Evolutionary conservation across 1,140 invertebrate species (phyloP), one percentile per base, ranked within the genome.

Genomic region (Drosophila biarmipes): DNA sequence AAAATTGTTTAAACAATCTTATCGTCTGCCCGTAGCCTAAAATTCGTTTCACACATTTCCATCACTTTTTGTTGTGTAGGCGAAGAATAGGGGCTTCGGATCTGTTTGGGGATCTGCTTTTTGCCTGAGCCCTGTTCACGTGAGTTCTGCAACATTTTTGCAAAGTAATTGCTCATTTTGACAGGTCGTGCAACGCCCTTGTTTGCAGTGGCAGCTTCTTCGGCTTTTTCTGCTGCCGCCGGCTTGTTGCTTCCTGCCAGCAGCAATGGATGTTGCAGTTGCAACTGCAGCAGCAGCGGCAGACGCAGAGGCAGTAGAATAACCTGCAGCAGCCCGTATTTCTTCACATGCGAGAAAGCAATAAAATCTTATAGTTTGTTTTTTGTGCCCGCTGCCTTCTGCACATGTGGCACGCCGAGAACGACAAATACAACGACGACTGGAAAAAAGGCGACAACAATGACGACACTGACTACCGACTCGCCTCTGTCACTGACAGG

Each of bases 151-250:
- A 87, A 87, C 84, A 89, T 87, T 87, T 89, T 87, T 84, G 79
- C 84, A 87, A 87, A 87, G 84, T 87, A 89, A 87, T 87, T 87
- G 84, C 84, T 87, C 84, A 87, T 89, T 87, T 89, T 89, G 84
- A 89, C 84, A 89, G 84, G 72, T 87, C 75, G 67, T 82, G 84
- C 78, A 86, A 87, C 82, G 82, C 82, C 78, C 78, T 86, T 86
- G 78, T 87, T 86, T 81, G 81, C 78, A 78, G 54, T 77, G 61
- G 38, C 34, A 38, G 46, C 56, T 67, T 63, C 56, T 67, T 58
- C 17, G 7, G 45, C 24, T 43, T 29, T 55, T 14, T 57, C 15
- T 34, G 62, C 19, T 62, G 62, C 52, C 62, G 48, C 61, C 77
- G 77, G 73, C 81, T 85, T 85, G 81, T 80, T 85, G 82, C 81